phyloP scores from a whole-genome alignment of 2,888 invertebrate species.

The Podabrus alpinus region DNA sequence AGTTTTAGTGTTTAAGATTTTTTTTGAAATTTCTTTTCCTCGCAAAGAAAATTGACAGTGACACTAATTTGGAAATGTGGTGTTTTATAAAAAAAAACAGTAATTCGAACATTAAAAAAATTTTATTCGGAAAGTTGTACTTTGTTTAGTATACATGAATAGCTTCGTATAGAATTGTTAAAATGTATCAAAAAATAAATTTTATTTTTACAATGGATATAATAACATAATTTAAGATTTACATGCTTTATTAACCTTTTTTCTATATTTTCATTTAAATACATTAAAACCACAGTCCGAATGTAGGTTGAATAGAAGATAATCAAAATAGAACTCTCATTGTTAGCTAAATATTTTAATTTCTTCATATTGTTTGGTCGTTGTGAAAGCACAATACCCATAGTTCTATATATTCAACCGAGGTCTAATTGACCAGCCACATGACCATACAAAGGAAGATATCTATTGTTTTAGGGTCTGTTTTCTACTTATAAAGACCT shows the following conservation, averaged over 20 bases:
- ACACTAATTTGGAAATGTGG: background rate
- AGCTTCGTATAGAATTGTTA: background rate
- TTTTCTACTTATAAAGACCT: constrained; percentile 19
- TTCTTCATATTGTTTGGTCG: constrained; percentile 31
- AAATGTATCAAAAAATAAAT: background rate
- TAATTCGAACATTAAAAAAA: background rate
- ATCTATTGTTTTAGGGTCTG: constrained; percentile 28
- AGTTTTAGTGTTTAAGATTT: background rate
- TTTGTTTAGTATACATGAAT: background rate
- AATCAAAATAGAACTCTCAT: constrained; percentile 30
- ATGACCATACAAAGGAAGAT: constrained; percentile 30
- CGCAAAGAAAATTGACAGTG: no score
- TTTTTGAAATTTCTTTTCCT: background rate
- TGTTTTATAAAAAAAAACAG: no score
- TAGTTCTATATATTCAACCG: constrained; percentile 21
- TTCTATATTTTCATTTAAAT: constrained; percentile 28
- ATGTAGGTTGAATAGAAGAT: constrained; percentile 27
- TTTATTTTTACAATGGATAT: background rate
- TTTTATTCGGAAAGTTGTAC: background rate
- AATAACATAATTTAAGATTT: background rate
- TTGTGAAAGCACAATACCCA: constrained; percentile 23
- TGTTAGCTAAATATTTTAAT: constrained; percentile 29
- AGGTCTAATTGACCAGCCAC: constrained; percentile 28
- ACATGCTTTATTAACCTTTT: background rate
- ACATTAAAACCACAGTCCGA: constrained; percentile 15